Conservation (phyloP, 2,113 vertebrate genomes). For the Donacobius atricapilla region DNA sequence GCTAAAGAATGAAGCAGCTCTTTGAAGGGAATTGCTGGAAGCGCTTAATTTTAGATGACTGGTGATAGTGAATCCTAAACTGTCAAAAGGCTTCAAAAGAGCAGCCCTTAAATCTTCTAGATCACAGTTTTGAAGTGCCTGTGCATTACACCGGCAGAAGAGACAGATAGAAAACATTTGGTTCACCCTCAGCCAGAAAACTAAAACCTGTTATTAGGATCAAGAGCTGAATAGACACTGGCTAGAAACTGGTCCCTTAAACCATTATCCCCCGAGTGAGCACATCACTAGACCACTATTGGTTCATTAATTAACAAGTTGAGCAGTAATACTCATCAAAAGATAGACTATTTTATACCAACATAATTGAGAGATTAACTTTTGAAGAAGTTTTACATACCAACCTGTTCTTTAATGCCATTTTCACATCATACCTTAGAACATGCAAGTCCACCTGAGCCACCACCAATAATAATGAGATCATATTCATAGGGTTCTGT, state of each 20-base stretch:
- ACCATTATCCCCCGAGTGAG: not conserved
- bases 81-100: not conserved
- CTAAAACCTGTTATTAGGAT: not conserved
- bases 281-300: not conserved
- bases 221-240: not conserved
- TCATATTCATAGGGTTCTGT: slow-evolving; percentile 84
- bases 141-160: not conserved
- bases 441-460: slow-evolving; percentile 92
- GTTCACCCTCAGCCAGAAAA: not conserved
- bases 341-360: not conserved
- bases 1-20: not conserved
- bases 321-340: not conserved
- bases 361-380: not conserved
- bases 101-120: not conserved
- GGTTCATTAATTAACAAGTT: not conserved
- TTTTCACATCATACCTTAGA: slow-evolving; percentile 83
- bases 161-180: not conserved
- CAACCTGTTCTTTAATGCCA: not conserved
- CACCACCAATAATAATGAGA: slow-evolving; percentile 92
- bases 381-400: not conserved
- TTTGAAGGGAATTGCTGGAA: not conserved
- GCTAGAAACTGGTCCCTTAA: not conserved
- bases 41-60: not conserved
- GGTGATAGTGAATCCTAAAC: not conserved
- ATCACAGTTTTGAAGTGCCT: not conserved